Evolutionary conservation across 2,888 invertebrate genomes (phyloP).

Genomic region (Sarcophaga subvicina): DNA sequence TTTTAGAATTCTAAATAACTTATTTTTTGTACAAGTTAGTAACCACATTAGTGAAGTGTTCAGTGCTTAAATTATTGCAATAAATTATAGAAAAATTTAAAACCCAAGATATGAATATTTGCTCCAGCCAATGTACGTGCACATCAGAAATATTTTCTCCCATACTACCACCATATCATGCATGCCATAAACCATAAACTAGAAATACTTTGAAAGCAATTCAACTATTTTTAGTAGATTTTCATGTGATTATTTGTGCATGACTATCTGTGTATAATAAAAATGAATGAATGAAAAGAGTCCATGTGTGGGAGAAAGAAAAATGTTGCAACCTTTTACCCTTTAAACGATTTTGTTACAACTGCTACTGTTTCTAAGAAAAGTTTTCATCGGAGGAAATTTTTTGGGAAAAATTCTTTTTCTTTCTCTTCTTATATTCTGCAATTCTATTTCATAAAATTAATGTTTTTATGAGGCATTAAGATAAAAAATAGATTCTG

Average conservation of each 20-base stretch:
- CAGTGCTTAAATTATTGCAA: slow-evolving; percentile 63
- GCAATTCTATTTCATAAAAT: background rate
- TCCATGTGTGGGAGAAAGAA: background rate
- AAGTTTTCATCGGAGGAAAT: no score
- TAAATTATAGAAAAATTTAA: slow-evolving; percentile 41
- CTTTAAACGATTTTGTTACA: background rate
- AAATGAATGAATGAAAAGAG: background rate
- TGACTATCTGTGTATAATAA: background rate
- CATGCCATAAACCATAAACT: background rate
- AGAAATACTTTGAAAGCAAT: background rate
- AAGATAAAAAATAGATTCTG: slow-evolving; percentile 32
- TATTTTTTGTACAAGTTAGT: no score
- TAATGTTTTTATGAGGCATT: slow-evolving; percentile 53
- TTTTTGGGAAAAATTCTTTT: background rate
- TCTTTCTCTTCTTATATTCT: background rate
- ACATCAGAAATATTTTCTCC: no score
- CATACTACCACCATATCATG: no score
- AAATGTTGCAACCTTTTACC: no score
- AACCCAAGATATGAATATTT: no score
- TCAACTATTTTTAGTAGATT: background rate
- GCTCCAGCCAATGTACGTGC: no score
- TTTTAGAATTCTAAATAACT: no score
- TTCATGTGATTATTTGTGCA: background rate
- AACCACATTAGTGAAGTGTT: background rate
- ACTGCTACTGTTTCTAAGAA: background rate